A percentile compares a stretch with the other conserved stretches of the same genome.
These are phyloP conservation scores for Argentina silus DNA, from an alignment of 2,797 vertebrate species.

Conservation along the genomic window DNA sequence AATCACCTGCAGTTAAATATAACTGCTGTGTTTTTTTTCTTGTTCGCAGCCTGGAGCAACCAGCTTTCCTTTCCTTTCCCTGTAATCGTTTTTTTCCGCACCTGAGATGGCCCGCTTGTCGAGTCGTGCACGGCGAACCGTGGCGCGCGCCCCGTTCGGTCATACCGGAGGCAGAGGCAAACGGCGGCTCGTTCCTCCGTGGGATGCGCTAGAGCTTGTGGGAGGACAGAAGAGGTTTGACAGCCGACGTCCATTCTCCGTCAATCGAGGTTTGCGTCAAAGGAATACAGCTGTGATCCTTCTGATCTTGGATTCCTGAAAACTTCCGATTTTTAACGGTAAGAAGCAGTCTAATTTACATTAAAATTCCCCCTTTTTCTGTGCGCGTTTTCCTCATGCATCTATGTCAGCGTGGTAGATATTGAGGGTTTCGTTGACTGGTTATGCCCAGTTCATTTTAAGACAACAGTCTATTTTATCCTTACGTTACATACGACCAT, in stretches of 20 bases:
- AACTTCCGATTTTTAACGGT: conserved; percentile 30
- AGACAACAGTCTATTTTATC: background rate
- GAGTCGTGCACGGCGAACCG: conserved; percentile 55
- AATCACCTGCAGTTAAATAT: background rate
- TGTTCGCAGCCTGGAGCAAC: background rate
- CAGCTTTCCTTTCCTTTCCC: background rate
- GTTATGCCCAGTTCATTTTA: background rate
- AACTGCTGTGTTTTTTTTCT: background rate
- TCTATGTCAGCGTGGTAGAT: conserved; percentile 4
- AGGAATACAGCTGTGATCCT: conserved; percentile 31
- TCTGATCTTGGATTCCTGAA: conserved; percentile 4
- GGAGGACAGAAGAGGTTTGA: conserved; percentile 32
- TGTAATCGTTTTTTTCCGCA: conserved; percentile 1
- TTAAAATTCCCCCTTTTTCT: background rate
- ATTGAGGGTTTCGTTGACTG: conserved; percentile 5
- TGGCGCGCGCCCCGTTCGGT: conserved; percentile 53
- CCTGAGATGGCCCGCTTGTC: conserved; percentile 15
- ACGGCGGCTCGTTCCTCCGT: conserved; percentile 48
- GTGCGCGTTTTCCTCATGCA: background rate
- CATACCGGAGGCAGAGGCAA: conserved; percentile 34
- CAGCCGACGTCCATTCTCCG: conserved; percentile 21
- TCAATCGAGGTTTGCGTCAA: conserved; percentile 23
- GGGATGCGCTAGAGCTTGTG: conserved; percentile 43
- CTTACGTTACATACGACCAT: background rate
- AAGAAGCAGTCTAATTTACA: conserved; percentile 30